phyloP scores from a whole-genome alignment of 1,140 invertebrate genomes.

The Musca vetustissima region DNA sequence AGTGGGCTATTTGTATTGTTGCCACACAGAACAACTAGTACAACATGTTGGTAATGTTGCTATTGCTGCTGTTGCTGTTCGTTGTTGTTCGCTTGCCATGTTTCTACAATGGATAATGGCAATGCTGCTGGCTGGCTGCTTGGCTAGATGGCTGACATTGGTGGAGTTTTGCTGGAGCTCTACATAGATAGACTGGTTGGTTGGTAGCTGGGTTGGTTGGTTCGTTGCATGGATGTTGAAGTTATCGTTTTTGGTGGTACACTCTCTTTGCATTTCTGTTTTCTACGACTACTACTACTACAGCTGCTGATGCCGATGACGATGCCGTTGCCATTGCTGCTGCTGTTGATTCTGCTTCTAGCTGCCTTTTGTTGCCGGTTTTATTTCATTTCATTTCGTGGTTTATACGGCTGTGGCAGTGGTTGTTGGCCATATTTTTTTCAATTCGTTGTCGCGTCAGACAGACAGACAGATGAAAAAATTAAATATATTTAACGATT shows the following conservation, averaged over 20 bases:
- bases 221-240: neutral
- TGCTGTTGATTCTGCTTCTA: neutral
- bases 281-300: too few species aligned
- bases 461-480: too few species aligned
- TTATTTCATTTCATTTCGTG: constrained; percentile 23
- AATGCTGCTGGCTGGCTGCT: neutral
- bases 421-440: constrained; percentile 15
- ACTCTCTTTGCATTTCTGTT: too few species aligned
- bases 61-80: neutral
- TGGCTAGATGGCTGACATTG: neutral
- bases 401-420: constrained; percentile 17
- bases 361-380: constrained; percentile 21
- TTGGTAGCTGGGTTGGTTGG: too few species aligned
- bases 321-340: too few species aligned
- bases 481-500: too few species aligned
- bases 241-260: neutral
- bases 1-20: constrained; percentile 5
- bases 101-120: neutral
- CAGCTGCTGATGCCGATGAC: too few species aligned
- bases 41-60: neutral
- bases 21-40: constrained; percentile 2
- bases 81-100: neutral
- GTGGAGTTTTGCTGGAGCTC: neutral
- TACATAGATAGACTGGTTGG: too few species aligned
- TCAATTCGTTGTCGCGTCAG: constrained; percentile 11